Evolutionary conservation across 1,140 invertebrate genomes (phyloP).

Genomic region (Drosophila persimilis): DNA sequence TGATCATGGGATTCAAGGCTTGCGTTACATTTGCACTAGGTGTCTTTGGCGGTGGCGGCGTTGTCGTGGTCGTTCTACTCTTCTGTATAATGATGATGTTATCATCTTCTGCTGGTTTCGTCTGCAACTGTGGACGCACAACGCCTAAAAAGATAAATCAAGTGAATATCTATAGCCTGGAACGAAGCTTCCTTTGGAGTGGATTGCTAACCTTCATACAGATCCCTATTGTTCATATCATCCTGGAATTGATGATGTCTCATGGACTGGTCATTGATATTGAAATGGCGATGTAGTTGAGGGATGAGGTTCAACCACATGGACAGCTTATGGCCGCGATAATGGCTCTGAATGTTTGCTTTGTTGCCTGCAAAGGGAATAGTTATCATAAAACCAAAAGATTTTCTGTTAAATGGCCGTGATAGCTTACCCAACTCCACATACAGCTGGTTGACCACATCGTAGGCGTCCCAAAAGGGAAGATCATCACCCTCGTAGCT

Average conservation of each 20-base stretch:
- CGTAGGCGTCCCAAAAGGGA: constrained; percentile 94
- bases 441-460: constrained; percentile 94
- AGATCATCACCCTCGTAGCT: constrained; percentile 77
- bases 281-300: constrained; percentile 90
- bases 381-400: neutral
- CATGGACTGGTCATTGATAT: constrained; percentile 89
- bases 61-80: constrained; percentile 75
- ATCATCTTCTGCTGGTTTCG: constrained; percentile 74
- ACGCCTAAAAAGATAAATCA: constrained; percentile 84
- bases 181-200: neutral
- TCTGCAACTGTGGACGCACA: constrained; percentile 76
- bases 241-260: constrained; percentile 90
- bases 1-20: constrained; percentile 24
- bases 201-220: constrained; percentile 64
- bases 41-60: constrained; percentile 68
- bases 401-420: neutral
- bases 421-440: constrained; percentile 88
- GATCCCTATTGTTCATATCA: constrained; percentile 84
- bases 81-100: constrained; percentile 63
- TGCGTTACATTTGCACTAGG: constrained; percentile 47
- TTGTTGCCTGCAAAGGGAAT: constrained; percentile 85
- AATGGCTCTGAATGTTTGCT: constrained; percentile 91
- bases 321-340: constrained; percentile 95
- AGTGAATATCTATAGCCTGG: too few species aligned
- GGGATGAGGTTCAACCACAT: constrained; percentile 96